Base-by-base conservation (phyloP, 2,113 vertebrate species). In the Rutilus rutilus region DNA sequence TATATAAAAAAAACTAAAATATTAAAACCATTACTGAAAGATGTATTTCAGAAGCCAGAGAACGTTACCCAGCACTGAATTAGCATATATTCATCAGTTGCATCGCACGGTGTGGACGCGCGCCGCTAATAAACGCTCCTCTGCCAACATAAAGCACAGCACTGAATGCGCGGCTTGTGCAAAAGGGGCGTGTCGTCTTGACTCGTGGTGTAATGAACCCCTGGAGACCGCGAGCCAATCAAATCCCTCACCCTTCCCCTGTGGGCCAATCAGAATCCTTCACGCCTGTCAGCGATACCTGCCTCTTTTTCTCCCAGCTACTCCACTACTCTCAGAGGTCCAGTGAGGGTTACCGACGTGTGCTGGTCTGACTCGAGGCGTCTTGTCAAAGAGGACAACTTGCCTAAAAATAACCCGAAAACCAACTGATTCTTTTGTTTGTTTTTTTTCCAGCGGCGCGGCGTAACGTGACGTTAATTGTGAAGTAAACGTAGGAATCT, bases 141-240 rank as follows among this genome's bases (percentile, higher is more conserved):
- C 91, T 94, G 92, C 91, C 91, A 90, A 82, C 83, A 87, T 87
- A 89, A 67, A 89, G 90, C 19, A 89, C 45, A 91, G 87, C 90
- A 90, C 89, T 95, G 90, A 94, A 94, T 94, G 93, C 92, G 84
- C 86, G 93, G 93, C 92, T 94, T 93, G 93, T 94, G 92, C 92
- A 87, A 71, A 71, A 91, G 88, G 91, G 92, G 91, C 92, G 91
- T 92, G 93, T 92, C 92, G 91, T 92, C 93, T 92, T 85, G 91
- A 93, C 90, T 90, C 92, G 93, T n/a, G 92, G 91, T 93, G 94
- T 91, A 90, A 89, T 91, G 92, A 90, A 88, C 92, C 92, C 92
- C 91, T 90, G 87, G 91, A 91, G 90, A 67, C 62, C 79, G 45
- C n/a, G 86, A 88, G 89, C 93, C 93, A 94, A 95, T 94, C 62